Evolutionary conservation across 2,113 vertebrate genomes (phyloP).

Genomic region (Sclerurus mexicanus): DNA sequence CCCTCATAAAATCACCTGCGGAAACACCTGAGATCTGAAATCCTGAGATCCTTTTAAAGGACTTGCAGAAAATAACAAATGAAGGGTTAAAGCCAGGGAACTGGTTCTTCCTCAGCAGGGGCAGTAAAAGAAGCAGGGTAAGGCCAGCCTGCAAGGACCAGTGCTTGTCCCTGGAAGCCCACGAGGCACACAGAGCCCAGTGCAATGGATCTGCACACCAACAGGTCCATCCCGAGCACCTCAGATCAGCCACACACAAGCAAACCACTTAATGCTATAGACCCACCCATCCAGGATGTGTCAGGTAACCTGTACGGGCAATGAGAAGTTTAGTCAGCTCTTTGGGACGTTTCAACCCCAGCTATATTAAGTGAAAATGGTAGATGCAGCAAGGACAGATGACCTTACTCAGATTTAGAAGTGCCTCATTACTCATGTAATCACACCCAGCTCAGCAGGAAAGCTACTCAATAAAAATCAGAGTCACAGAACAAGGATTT

Average conservation of each 20-base stretch:
- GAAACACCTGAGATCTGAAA: neutral
- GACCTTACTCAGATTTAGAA: neutral
- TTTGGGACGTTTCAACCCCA: neutral
- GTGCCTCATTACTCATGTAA: neutral
- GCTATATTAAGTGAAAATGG: neutral
- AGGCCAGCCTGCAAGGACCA: neutral
- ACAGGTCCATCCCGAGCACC: neutral
- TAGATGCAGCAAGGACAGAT: neutral
- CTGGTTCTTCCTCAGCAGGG: neutral
- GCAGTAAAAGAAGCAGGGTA: neutral
- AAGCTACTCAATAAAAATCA: neutral
- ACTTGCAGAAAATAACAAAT: neutral
- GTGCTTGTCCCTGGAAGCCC: neutral
- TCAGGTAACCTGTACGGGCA: neutral
- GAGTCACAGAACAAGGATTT: neutral
- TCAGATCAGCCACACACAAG: neutral
- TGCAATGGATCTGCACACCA: neutral
- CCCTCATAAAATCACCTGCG: neutral
- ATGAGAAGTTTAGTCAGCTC: neutral
- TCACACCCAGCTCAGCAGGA: neutral
- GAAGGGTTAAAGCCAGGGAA: neutral
- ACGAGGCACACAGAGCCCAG: neutral
- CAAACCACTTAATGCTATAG: neutral
- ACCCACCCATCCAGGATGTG: neutral
- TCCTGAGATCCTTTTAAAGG: neutral